These are phyloP conservation scores for Procavia capensis DNA, from an alignment of 2,113 vertebrate species.

Conservation along the genomic window DNA sequence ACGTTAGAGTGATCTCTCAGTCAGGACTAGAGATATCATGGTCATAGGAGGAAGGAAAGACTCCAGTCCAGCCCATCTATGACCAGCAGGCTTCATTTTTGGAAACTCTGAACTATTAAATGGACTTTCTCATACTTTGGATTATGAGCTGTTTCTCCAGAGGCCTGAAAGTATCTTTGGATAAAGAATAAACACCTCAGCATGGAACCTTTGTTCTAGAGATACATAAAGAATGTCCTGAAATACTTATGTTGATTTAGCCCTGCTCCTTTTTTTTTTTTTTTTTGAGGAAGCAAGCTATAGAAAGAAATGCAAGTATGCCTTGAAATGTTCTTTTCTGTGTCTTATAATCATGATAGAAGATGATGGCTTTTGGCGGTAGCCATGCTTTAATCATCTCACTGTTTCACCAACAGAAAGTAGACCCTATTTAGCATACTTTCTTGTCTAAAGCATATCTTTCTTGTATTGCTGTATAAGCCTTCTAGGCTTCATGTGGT, in stretches of 20 bases:
- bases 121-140: neutral
- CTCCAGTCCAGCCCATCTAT: neutral
- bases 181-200: neutral
- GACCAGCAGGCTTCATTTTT: neutral
- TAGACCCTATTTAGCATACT: neutral
- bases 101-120: neutral
- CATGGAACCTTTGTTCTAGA: constrained; percentile 10
- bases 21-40: neutral
- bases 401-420: neutral
- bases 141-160: neutral
- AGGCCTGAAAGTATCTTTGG: neutral
- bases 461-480: neutral
- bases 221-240: neutral
- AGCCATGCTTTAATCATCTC: neutral
- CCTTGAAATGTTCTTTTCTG: neutral
- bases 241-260: constrained; percentile 22
- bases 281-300: constrained; percentile 9
- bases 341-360: neutral
- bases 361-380: neutral
- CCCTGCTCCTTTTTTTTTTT: neutral
- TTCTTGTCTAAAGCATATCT: neutral
- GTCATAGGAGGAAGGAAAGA: neutral
- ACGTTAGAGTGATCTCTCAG: neutral
- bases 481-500: neutral
- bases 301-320: neutral